phyloP scores from a whole-genome alignment of 2,113 vertebrate species.

The Hypomesus transpacificus region DNA sequence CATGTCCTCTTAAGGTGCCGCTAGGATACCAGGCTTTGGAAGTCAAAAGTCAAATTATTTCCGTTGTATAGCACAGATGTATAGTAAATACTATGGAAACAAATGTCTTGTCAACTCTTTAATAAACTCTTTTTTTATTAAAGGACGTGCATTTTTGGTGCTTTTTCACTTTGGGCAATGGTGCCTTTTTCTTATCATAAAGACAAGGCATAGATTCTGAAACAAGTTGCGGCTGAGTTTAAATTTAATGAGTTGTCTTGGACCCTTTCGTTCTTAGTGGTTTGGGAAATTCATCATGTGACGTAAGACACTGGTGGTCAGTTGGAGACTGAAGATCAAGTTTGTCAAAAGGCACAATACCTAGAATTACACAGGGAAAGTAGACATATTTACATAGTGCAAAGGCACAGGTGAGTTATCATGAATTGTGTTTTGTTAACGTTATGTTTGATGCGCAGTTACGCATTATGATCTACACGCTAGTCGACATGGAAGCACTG shows the following conservation, averaged over 20 bases:
- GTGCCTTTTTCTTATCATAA: neutral
- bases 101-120: slow-evolving; percentile 45
- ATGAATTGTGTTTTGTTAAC: too few species aligned
- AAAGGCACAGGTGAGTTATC: neutral
- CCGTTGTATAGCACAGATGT: slow-evolving; percentile 41
- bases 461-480: too few species aligned
- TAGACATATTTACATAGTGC: too few species aligned
- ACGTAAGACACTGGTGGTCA: neutral
- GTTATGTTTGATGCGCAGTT: too few species aligned
- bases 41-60: neutral
- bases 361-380: too few species aligned
- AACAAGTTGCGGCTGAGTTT: neutral
- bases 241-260: neutral
- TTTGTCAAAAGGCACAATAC: too few species aligned
- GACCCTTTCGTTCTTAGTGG: neutral
- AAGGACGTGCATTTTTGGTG: neutral
- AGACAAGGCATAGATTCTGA: neutral
- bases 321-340: too few species aligned
- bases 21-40: neutral
- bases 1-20: neutral
- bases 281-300: neutral
- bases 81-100: slow-evolving; percentile 33
- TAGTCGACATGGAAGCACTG: too few species aligned
- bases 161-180: neutral
- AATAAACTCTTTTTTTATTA: slow-evolving; percentile 47